Base-by-base conservation (phyloP, 2,113 vertebrate species). In the Tenebrosternarchus preto region DNA sequence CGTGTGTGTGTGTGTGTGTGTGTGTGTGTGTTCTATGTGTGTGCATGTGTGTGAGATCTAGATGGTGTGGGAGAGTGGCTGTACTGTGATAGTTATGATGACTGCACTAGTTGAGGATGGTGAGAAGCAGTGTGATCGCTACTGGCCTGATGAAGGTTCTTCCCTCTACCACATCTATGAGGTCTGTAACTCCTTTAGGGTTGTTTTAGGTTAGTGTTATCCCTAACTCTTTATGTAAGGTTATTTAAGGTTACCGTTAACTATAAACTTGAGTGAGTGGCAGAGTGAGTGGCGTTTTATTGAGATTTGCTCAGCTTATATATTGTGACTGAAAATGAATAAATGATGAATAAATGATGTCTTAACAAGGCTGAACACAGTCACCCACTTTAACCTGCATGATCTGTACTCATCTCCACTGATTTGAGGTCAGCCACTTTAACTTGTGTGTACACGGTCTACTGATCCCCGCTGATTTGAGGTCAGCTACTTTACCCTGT, bases 31-130 rank as follows among this genome's bases (percentile, higher is more conserved):
- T 72, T 9, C 3, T 77, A 8, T 60, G n/a, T 72, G 1, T 76
- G 9, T 77, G 12, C 55, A 17, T 73, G 1, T 76, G 11, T 71
- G 68, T 59, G 9, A 66, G 24, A 50, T 76, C 27, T 74, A 99
- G 98, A 99, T 98, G 98, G 96, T 98, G 56, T 99, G 98, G 98
- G 98, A 99, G 87, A 98, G 94, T 0, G 96, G 98, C 88, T 99
- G 98, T 84, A 96, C 96, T 0, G 97, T 99, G 81, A 98, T 99
- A 0, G 97, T 99, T 81, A 99, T 99, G 98, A 91, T 99, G 90
- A 96, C 95, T 1, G 97, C 98, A 0, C 90, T 99, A 85, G 96
- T 97, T 1, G 98, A 99, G 79, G 96, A 99, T 12, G 95, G 97
- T 0, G 91, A 96, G 88, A 99, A 99, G 82, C 97, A 98, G 87